Evolutionary conservation across 2,888 invertebrate species (phyloP).

Genomic region (Agrotis segetum): DNA sequence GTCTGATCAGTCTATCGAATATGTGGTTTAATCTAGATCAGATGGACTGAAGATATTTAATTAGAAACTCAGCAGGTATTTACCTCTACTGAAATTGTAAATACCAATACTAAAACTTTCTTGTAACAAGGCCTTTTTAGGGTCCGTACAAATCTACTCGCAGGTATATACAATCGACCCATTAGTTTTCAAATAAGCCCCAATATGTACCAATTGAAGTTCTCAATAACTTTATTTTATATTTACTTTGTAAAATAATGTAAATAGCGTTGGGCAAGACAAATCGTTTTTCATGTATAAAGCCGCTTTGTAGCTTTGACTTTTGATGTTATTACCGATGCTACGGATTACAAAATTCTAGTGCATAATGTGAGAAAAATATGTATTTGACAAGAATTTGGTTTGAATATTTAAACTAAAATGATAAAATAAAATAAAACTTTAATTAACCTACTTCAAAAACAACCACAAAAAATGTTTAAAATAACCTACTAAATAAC

Average conservation of each 20-base stretch:
- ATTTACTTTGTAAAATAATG: neutral
- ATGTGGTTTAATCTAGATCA: slow-evolving; percentile 7
- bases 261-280: neutral
- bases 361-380: too few species aligned
- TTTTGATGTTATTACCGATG: too few species aligned
- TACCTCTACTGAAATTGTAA: slow-evolving; percentile 25
- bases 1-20: neutral
- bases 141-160: neutral
- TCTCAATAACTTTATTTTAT: slow-evolving; percentile 10
- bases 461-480: too few species aligned
- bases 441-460: too few species aligned
- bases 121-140: slow-evolving; percentile 8
- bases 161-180: slow-evolving; percentile 19
- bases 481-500: too few species aligned
- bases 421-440: too few species aligned
- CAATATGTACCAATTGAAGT: slow-evolving; percentile 25
- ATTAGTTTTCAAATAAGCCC: slow-evolving; percentile 41
- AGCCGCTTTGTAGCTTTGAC: too few species aligned
- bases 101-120: slow-evolving; percentile 41
- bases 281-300: too few species aligned
- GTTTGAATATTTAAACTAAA: too few species aligned
- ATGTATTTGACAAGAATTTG: too few species aligned
- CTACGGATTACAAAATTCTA: too few species aligned
- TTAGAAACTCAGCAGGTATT: slow-evolving; percentile 5
- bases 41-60: slow-evolving; percentile 17